These are phyloP conservation scores for Silurus lanzhouensis DNA, from an alignment of 2,797 vertebrate species.

Conservation along the genomic window DNA sequence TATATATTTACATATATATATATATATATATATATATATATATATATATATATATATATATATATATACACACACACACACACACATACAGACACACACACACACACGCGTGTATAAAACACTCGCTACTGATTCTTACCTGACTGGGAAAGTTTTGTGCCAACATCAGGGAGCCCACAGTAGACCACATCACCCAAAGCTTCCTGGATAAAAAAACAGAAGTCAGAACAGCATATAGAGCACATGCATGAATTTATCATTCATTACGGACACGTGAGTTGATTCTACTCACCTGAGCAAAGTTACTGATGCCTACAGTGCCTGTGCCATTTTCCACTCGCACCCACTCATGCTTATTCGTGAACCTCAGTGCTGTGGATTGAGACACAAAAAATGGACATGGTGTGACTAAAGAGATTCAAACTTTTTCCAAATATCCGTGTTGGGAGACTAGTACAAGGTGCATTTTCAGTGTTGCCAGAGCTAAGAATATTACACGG, in stretches of 20 bases:
- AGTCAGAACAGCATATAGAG: constrained; percentile 5
- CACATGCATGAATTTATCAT: too few relatives aligned
- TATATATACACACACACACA: too few relatives aligned
- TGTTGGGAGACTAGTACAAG: not conserved
- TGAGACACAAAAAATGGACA: constrained; percentile 28
- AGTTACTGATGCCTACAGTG: constrained; percentile 95
- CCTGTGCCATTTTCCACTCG: constrained; percentile 84
- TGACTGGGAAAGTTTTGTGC: constrained; percentile 87
- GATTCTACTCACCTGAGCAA: constrained; percentile 84
- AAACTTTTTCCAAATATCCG: not conserved
- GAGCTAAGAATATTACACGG: not conserved
- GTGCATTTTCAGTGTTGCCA: too few relatives aligned
- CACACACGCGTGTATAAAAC: not conserved
- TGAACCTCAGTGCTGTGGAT: constrained; percentile 88
- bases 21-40: too few relatives aligned
- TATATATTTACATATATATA: too few relatives aligned
- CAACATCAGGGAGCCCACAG: constrained; percentile 94
- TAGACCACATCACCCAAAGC: constrained; percentile 97
- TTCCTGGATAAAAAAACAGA: constrained; percentile 75
- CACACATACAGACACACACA: too few relatives aligned
- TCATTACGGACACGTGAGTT: not conserved
- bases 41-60: too few relatives aligned
- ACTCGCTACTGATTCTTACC: constrained; percentile 71
- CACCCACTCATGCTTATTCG: constrained; percentile 97
- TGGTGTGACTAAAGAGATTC: not conserved